Evolutionary conservation across 1,140 invertebrate genomes (phyloP), one percentile per base, ranked within the genome.

Genomic region (Euborellia annulipes): DNA sequence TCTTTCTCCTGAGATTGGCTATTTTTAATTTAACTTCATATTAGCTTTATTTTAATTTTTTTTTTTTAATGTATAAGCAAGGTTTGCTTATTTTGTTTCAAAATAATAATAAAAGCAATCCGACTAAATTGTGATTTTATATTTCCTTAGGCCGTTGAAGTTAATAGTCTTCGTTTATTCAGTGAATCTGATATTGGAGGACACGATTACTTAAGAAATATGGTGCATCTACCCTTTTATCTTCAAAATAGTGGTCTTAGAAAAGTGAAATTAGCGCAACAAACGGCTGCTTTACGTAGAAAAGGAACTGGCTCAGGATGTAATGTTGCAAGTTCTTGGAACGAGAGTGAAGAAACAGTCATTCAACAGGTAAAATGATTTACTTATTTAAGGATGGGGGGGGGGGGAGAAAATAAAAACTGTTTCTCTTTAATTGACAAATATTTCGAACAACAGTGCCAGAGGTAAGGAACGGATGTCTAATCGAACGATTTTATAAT

Each of bases 171-270:
- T 32, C 71, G 82, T 32, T 71, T 89, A 3, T 83, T 91, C 49
- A 82, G 75, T 11, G 86, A 92, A 57, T 88, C 84, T 20, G 90
- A 89, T 66, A 92, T 93, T 51, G 76, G 89, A 53, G 78, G 90
- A 1, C 85, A 91, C 66, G 91, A 94, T 63, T 97, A 95, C 59
- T 65, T 98, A 23, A 76, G 89, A 20, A 98, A 98, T 61, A 82
- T 98, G 69, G 90, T 98, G 2, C 94, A 97, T 60, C 67, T 98
- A 49, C 95, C 94, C 0, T 97, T 98, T 65, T 98, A 91, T 64
- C 70, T 98, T 13, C 94, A 98, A 70, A 97, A 95, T 65, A 92
- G 92, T 14, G 91, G 89, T 6, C 62, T 97, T 38, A 69, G 89
- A 1, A 82, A 88, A 54, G 85, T 91, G 0, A 87, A 88, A 60